Percentiles rank a stretch among this genome's conserved stretches.
Conservation (phyloP, 2,113 vertebrate genomes). For the Ceratotherium simum region DNA sequence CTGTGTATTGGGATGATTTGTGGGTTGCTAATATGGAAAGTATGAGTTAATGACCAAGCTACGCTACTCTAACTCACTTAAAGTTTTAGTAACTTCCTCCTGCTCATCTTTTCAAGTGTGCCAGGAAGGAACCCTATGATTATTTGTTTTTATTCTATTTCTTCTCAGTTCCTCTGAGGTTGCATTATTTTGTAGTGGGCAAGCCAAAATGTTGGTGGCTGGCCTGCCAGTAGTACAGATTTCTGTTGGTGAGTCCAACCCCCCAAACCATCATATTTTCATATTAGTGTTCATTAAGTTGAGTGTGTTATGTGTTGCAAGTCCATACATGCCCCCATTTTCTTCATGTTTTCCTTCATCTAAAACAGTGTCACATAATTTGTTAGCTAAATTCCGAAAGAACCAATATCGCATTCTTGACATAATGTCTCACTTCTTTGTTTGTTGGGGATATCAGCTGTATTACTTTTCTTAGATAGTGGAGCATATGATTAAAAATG, state of each 20-base stretch:
- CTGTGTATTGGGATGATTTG: not conserved
- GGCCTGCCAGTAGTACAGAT: not conserved
- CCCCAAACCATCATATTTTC: not conserved
- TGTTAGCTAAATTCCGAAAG: constrained; percentile 38
- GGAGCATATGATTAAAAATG: constrained; percentile 7
- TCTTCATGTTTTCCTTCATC: not conserved
- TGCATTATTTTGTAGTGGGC: not conserved
- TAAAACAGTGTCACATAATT: not conserved
- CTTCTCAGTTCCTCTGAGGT: not conserved
- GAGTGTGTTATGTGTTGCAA: not conserved
- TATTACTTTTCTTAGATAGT: not conserved
- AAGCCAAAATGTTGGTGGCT: not conserved
- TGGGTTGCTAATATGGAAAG: not conserved
- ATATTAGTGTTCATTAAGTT: not conserved
- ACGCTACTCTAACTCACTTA: not conserved
- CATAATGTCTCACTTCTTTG: not conserved
- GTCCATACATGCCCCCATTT: not conserved
- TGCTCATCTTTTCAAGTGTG: not conserved
- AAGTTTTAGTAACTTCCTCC: not conserved
- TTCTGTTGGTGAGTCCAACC: not conserved
- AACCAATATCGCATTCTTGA: not conserved
- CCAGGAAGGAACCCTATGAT: not conserved
- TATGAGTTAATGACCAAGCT: not conserved
- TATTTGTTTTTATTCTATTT: constrained; percentile 27
- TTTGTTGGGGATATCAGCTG: not conserved